Evolutionary conservation across 2,888 invertebrate species (phyloP).

Genomic region (Drosophila helvetica): DNA sequence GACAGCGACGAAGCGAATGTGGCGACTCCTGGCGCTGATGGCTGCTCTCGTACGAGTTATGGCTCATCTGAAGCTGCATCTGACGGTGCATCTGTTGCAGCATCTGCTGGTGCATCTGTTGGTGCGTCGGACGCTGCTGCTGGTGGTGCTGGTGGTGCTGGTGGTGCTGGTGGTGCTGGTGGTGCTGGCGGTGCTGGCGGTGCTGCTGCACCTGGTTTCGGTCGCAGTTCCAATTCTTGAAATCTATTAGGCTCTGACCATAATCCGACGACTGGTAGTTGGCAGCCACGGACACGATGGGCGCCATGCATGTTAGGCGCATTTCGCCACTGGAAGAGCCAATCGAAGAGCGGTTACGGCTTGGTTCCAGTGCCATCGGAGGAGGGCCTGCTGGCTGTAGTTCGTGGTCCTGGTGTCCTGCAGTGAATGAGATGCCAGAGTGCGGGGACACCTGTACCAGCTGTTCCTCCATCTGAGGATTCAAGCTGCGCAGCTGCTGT

Average conservation of each 20-base stretch:
- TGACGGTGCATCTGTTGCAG: too few relatives aligned
- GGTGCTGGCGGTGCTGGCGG: not conserved
- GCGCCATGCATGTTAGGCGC: not conserved
- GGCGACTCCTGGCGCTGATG: not conserved
- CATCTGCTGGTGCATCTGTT: too few relatives aligned
- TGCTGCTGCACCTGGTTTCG: not conserved
- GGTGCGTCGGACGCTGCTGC: too few relatives aligned
- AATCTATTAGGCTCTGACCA: accelerated
- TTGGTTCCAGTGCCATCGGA: not conserved
- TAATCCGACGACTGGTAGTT: not conserved
- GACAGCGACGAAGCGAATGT: not conserved
- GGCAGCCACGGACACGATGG: not conserved
- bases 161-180: not conserved
- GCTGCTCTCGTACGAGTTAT: not conserved
- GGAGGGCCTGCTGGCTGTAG: not conserved
- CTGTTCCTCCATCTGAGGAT: not conserved
- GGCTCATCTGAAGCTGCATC: not conserved
- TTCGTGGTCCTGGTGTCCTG: not conserved
- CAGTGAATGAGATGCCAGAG: not conserved
- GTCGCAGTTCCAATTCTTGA: not conserved
- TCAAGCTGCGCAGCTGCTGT: not conserved
- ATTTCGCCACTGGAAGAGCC: not conserved
- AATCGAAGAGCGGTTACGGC: not conserved
- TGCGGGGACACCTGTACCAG: not conserved
- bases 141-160: not conserved